A percentile compares a stretch with the other conserved stretches of the same genome.
Evolutionary conservation across 2,113 vertebrate species (phyloP).

Genomic region (Murina feae): DNA sequence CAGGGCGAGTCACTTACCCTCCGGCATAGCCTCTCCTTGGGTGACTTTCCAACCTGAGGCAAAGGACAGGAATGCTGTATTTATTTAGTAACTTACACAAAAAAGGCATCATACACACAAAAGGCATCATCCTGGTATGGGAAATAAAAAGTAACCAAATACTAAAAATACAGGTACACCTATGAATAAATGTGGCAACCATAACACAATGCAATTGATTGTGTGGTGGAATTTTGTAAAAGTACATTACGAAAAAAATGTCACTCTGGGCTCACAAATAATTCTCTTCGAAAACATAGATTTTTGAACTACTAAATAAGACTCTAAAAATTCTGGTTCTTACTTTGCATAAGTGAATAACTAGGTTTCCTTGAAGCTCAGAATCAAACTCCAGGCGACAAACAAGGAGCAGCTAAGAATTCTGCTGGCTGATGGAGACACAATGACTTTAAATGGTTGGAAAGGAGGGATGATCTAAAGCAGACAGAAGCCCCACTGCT

Average conservation of each 20-base stretch:
- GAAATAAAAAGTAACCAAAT: background rate
- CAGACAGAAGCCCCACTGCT: background rate
- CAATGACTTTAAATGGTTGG: background rate
- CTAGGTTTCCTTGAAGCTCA: background rate
- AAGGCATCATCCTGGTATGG: background rate
- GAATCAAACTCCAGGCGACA: background rate
- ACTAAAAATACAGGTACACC: background rate
- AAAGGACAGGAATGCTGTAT: background rate
- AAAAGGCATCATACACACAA: background rate
- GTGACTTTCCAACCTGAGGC: conserved; percentile 94
- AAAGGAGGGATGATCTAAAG: background rate
- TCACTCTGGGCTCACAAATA: background rate
- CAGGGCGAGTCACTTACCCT: conserved; percentile 82
- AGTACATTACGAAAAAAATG: background rate
- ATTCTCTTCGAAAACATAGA: background rate
- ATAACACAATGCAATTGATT: background rate
- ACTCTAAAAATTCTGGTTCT: background rate
- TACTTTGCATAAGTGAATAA: background rate
- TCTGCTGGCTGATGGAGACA: background rate
- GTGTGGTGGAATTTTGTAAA: background rate
- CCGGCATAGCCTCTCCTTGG: conserved; percentile 96
- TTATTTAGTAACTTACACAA: background rate
- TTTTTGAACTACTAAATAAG: background rate
- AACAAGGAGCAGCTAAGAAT: background rate
- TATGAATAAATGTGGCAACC: background rate